Evolutionary conservation across 1,140 invertebrate species (phyloP).

Genomic region (Drosophila ficusphila): DNA sequence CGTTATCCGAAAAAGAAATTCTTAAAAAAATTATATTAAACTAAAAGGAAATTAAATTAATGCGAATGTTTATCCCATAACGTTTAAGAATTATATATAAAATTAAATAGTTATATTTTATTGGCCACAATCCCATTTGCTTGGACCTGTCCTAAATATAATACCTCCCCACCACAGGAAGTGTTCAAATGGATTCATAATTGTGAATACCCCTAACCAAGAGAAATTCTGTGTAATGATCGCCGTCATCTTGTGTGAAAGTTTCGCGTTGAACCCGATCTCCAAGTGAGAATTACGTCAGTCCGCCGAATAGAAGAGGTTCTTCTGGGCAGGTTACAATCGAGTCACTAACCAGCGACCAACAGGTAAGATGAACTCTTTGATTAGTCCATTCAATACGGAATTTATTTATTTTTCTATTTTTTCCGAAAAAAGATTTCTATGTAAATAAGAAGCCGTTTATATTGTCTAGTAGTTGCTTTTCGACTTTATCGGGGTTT

Average conservation of each 20-base stretch:
- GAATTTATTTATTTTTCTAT: slow-evolving; percentile 14
- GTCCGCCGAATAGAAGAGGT: slow-evolving; percentile 20
- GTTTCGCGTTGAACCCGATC: slow-evolving; percentile 13
- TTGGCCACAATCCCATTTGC: too few relatives aligned
- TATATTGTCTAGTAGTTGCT: slow-evolving; percentile 45
- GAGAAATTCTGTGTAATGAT: slow-evolving; percentile 30
- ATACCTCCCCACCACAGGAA: background rate
- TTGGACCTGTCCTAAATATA: background rate
- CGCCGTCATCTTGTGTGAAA: slow-evolving; percentile 10
- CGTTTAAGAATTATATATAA: too few relatives aligned
- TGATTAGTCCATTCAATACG: slow-evolving; percentile 42
- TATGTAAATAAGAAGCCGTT: slow-evolving; percentile 44
- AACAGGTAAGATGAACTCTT: slow-evolving; percentile 39
- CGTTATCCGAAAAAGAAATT: too few relatives aligned
- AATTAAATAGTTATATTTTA: too few relatives aligned
- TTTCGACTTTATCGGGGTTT: slow-evolving; percentile 37
- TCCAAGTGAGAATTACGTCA: slow-evolving; percentile 40
- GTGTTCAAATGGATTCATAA: background rate
- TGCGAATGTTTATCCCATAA: too few relatives aligned
- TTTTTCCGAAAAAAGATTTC: slow-evolving; percentile 33
- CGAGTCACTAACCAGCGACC: slow-evolving; percentile 9
- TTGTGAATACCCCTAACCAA: background rate
- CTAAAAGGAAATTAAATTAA: too few relatives aligned
- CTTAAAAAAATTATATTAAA: too few relatives aligned
- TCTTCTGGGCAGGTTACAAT: slow-evolving; percentile 17